Percentiles rank a stretch among this genome's conserved stretches.
Conservation (phyloP, 92 coral and sea anemone species). For the Galaxea fascicularis region DNA sequence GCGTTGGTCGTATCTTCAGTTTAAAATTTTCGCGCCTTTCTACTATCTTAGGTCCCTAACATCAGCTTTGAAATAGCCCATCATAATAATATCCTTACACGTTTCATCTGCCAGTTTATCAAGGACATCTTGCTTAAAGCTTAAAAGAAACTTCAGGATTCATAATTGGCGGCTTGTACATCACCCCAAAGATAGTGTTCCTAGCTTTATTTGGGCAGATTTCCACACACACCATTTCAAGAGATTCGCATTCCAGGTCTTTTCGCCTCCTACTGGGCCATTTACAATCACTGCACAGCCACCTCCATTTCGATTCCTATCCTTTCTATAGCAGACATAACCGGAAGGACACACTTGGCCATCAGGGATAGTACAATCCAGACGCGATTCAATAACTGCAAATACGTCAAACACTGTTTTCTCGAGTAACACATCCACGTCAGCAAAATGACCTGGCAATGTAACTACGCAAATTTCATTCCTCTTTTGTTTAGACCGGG, state of each 20-base stretch:
- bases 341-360: neutral
- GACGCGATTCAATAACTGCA: neutral
- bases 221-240: constrained; percentile 4
- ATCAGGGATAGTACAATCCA: neutral
- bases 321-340: neutral
- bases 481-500: neutral
- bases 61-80: constrained; percentile 64
- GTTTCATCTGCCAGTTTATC: neutral
- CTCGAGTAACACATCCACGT: neutral
- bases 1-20: too few relatives aligned
- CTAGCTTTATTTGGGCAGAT: neutral
- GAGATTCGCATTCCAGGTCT: neutral
- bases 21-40: too few relatives aligned
- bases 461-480: neutral
- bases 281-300: neutral
- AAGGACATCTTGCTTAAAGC: neutral
- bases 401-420: neutral
- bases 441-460: neutral
- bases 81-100: constrained; percentile 38
- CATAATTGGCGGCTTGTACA: neutral
- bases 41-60: too few relatives aligned
- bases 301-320: constrained; percentile 8
- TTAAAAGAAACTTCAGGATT: neutral
- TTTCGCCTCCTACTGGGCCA: neutral
- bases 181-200: neutral